Conservation (phyloP, 1,140 invertebrate genomes). For the Eumaeus atala region DNA sequence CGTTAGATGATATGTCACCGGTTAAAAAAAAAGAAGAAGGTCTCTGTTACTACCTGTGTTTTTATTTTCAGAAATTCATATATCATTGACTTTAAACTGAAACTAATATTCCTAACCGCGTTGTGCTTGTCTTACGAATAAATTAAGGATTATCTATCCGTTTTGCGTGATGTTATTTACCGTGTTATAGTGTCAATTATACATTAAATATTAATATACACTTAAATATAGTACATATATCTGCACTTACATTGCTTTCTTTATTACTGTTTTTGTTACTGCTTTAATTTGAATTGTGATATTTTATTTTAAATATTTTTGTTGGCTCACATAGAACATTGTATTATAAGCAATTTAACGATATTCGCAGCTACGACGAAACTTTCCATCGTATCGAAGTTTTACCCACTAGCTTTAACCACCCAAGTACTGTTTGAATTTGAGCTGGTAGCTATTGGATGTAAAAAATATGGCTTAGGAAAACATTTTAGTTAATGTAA, state of each 20-base stretch:
- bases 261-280: not conserved
- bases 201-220: slow-evolving; percentile 24
- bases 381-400: slow-evolving; percentile 3
- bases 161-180: slow-evolving; percentile 31
- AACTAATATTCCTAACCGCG: slow-evolving; percentile 30
- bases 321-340: too few relatives aligned
- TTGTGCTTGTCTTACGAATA: slow-evolving; percentile 27
- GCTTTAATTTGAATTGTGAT: not conserved
- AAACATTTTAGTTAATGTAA: not conserved
- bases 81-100: slow-evolving; percentile 8
- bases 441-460: not conserved
- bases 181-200: slow-evolving; percentile 47
- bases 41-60: too few relatives aligned
- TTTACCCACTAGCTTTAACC: not conserved
- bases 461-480: not conserved
- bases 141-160: slow-evolving; percentile 30
- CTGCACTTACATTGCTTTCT: not conserved
- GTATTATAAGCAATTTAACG: not conserved
- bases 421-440: not conserved
- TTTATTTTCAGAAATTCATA: not conserved
- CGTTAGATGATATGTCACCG: too few relatives aligned
- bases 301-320: too few relatives aligned
- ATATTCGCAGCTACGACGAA: not conserved
- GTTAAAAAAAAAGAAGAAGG: too few relatives aligned
- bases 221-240: not conserved